These are phyloP conservation scores for Mohoua ochrocephala DNA, from an alignment of 2,113 vertebrate species.

Conservation along the genomic window DNA sequence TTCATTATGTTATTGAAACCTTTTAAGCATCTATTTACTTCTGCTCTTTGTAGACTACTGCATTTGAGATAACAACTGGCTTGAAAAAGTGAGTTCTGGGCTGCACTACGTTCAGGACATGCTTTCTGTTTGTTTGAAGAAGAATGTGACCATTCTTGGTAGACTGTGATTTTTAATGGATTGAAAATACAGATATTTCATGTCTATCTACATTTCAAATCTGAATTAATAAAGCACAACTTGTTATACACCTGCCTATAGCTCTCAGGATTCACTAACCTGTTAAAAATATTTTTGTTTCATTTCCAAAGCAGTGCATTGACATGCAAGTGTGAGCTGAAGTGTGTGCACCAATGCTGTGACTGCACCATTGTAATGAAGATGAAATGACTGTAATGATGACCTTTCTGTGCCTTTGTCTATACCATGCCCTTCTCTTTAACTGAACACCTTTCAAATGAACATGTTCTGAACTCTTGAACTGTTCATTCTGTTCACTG, in stretches of 20 bases:
- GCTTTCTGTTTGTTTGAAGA: conserved; percentile 1
- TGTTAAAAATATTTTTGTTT: background rate
- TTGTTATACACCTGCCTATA: background rate
- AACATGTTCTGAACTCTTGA: conserved; percentile 77
- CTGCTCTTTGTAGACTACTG: background rate
- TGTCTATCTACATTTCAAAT: background rate
- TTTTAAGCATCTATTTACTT: background rate
- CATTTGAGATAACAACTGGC: background rate
- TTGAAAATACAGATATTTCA: background rate
- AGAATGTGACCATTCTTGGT: background rate
- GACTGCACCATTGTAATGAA: conserved; percentile 66
- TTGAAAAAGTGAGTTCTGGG: background rate
- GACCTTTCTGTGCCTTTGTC: conserved; percentile 78
- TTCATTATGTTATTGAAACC: background rate
- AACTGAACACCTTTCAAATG: conserved; percentile 72
- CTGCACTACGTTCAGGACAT: background rate
- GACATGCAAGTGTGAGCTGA: background rate
- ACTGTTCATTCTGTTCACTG: conserved; percentile 66
- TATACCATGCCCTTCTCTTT: conserved; percentile 68
- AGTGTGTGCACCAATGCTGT: background rate
- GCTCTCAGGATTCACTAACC: background rate
- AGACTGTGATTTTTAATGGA: conserved; percentile 52
- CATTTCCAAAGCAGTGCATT: background rate
- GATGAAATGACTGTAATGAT: conserved; percentile 67
- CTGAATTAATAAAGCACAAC: background rate